phyloP scores from a whole-genome alignment of 2,113 vertebrate species.

The Tragulus kanchil region DNA sequence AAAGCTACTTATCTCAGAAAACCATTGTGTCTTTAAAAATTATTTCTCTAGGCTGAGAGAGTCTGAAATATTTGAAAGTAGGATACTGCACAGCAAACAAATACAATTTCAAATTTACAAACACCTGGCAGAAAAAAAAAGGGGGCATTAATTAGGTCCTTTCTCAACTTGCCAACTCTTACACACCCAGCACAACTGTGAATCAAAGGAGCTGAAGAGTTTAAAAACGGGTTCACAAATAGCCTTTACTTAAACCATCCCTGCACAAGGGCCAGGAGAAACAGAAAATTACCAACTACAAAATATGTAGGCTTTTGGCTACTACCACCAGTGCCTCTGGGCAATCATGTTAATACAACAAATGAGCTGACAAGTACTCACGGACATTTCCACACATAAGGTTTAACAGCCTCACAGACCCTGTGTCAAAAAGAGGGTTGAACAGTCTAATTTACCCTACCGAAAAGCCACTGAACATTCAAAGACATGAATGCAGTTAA shows the following conservation, averaged over 20 bases:
- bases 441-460: neutral
- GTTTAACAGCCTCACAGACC: neutral
- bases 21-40: neutral
- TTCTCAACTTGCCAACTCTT: neutral
- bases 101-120: neutral
- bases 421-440: neutral
- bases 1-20: conserved; percentile 6
- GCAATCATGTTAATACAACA: neutral
- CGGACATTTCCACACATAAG: neutral
- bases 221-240: neutral
- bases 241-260: neutral
- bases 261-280: neutral
- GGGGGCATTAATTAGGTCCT: neutral
- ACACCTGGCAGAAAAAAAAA: neutral
- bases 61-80: conserved; percentile 5
- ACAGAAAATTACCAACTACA: neutral
- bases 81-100: neutral
- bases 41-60: conserved; percentile 29
- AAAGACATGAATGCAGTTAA: neutral
- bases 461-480: neutral
- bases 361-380: neutral
- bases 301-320: neutral
- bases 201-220: neutral
- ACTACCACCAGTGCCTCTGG: neutral
- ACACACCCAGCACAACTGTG: neutral